Evolutionary conservation across 2,888 invertebrate genomes (phyloP).

Genomic region (Zaprionus obscuricornis): DNA sequence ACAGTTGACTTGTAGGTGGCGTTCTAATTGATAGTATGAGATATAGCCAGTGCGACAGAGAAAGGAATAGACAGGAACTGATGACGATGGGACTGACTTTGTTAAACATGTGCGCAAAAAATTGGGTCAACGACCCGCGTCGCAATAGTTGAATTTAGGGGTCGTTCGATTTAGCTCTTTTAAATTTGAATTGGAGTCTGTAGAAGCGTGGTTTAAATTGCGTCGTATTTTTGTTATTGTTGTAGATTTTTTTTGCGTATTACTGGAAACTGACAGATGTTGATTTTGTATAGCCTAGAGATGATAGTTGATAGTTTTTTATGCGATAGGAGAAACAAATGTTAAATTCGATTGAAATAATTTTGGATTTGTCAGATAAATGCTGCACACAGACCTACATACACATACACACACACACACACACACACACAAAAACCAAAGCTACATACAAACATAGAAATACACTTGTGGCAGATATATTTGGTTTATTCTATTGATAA

Average conservation of each 20-base stretch:
- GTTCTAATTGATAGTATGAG: slow-evolving; percentile 14
- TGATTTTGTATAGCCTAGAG: slow-evolving; percentile 8
- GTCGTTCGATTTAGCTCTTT: slow-evolving; percentile 16
- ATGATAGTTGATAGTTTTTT: slow-evolving; percentile 6
- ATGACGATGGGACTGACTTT: too few species aligned
- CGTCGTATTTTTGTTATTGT: slow-evolving; percentile 49
- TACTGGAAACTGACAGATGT: slow-evolving; percentile 18
- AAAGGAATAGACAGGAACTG: slow-evolving; percentile 10
- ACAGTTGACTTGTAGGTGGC: slow-evolving; percentile 11
- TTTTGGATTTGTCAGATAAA: background rate
- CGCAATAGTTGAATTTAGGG: slow-evolving; percentile 55
- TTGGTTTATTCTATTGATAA: slow-evolving; percentile 28
- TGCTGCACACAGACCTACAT: background rate
- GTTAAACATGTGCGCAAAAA: slow-evolving; percentile 61
- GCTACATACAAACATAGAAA: too few species aligned
- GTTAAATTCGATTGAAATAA: too few species aligned
- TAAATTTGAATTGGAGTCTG: slow-evolving; percentile 20
- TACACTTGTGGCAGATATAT: slow-evolving; percentile 50
- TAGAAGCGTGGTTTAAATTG: slow-evolving; percentile 40
- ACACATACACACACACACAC: background rate
- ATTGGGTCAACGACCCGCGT: slow-evolving; percentile 81
- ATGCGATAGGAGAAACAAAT: background rate
- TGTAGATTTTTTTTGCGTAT: slow-evolving; percentile 58
- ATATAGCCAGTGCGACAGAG: slow-evolving; percentile 15
- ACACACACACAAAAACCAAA: too few species aligned